Evolutionary conservation across 2,888 invertebrate genomes (phyloP).

Genomic region (Tetragonisca angustula): DNA sequence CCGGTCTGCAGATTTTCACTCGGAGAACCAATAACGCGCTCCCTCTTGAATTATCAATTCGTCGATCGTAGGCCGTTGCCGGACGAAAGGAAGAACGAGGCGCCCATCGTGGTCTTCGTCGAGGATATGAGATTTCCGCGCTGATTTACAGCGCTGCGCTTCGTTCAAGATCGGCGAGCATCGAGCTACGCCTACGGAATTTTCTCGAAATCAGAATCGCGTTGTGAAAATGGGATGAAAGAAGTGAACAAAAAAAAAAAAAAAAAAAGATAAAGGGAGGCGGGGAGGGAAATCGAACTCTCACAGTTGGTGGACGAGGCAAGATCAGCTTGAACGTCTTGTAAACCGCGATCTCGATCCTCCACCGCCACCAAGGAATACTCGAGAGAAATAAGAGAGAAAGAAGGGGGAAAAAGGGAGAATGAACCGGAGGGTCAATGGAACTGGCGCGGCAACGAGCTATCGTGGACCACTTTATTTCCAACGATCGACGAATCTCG

Average conservation of each 20-base stretch:
- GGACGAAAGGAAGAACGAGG: slow-evolving; percentile 50
- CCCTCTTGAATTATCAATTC: slow-evolving; percentile 69
- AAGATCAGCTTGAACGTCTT: not conserved
- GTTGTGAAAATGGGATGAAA: not conserved
- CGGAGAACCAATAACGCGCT: slow-evolving; percentile 66
- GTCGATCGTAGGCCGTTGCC: slow-evolving; percentile 25
- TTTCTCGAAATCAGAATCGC: not conserved
- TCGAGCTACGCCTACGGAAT: too few relatives aligned
- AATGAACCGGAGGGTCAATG: not conserved
- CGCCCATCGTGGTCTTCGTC: not conserved
- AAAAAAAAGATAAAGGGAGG: too few relatives aligned
- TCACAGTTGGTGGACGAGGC: too few relatives aligned
- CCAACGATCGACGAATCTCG: slow-evolving; percentile 3
- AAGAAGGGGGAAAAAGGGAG: not conserved
- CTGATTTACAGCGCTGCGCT: slow-evolving; percentile 50
- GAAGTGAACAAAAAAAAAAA: too few relatives aligned
- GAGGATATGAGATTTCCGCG: slow-evolving; percentile 52
- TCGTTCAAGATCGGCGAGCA: not conserved
- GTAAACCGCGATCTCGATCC: too few relatives aligned
- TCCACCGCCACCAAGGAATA: not conserved
- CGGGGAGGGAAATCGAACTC: not conserved
- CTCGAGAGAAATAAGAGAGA: not conserved
- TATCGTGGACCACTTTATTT: slow-evolving; percentile 17
- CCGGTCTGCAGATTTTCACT: slow-evolving; percentile 79
- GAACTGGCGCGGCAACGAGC: not conserved